These are phyloP conservation scores for Eledona agricola DNA, from an alignment of 2,888 invertebrate genomes.

Conservation along the genomic window DNA sequence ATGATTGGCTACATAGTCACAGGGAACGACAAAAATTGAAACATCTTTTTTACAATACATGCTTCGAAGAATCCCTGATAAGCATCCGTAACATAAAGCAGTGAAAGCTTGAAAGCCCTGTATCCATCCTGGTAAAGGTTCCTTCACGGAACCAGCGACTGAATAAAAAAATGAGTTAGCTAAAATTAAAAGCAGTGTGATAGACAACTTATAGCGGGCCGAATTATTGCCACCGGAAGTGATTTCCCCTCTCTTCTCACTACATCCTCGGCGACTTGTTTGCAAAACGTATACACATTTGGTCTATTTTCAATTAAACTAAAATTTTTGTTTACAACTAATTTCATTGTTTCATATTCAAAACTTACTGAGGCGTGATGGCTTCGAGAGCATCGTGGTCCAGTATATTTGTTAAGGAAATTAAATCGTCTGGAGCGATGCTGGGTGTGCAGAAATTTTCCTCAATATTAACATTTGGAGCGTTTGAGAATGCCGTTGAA, in stretches of 20 bases:
- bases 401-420: too few relatives aligned
- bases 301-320: too few relatives aligned
- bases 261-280: constrained; percentile 84
- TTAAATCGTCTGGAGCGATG: too few relatives aligned
- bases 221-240: constrained; percentile 78
- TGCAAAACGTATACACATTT: too few relatives aligned
- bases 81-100: background rate
- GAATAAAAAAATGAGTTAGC: background rate
- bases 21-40: background rate
- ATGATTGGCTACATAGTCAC: background rate
- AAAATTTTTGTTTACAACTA: too few relatives aligned
- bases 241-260: constrained; percentile 77
- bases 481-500: too few relatives aligned
- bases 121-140: background rate
- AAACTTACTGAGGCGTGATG: too few relatives aligned
- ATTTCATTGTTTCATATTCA: too few relatives aligned
- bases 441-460: too few relatives aligned
- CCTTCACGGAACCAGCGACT: constrained; percentile 1
- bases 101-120: background rate
- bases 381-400: too few relatives aligned
- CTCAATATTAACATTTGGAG: too few relatives aligned
- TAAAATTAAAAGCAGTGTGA: background rate
- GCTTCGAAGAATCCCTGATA: background rate
- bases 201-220: constrained; percentile 79
- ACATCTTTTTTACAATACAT: background rate